Conservation (phyloP, 2,888 invertebrate species). For the Trachelus tabidus region DNA sequence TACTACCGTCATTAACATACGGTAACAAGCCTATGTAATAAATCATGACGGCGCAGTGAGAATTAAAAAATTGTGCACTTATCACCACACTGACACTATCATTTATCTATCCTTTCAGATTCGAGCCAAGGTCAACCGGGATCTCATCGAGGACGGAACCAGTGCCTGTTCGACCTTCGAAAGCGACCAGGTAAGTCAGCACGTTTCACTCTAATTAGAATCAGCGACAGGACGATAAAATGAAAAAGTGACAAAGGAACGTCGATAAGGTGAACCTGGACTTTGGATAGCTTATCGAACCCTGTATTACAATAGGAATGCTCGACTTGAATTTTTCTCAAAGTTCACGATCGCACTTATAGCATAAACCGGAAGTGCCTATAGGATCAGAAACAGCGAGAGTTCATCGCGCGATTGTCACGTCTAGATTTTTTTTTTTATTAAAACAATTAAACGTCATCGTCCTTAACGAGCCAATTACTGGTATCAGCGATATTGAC, state of each 20-base stretch:
- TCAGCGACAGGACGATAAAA: neutral
- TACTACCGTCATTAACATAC: neutral
- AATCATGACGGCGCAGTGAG: neutral
- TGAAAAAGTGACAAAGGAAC: neutral
- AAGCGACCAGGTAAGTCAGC: slow-evolving; percentile 44
- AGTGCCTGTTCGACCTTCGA: slow-evolving; percentile 34
- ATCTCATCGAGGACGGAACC: slow-evolving; percentile 40
- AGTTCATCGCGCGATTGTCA: neutral
- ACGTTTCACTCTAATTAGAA: neutral
- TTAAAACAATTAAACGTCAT: neutral
- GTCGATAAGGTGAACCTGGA: neutral
- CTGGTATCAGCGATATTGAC: neutral
- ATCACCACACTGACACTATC: neutral
- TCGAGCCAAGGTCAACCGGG: slow-evolving; percentile 41
- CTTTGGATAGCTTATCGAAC: neutral
- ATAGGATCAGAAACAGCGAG: neutral
- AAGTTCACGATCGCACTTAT: neutral
- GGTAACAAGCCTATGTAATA: neutral
- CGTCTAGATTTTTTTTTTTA: neutral
- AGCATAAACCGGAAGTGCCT: neutral
- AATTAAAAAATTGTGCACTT: neutral
- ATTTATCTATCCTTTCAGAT: slow-evolving; percentile 33
- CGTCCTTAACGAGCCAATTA: neutral
- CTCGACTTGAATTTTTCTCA: neutral
- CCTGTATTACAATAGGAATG: neutral